Evolutionary conservation across 1,140 invertebrate species (phyloP), one percentile per base, ranked within the genome.

Genomic region (Microplitis mediator): DNA sequence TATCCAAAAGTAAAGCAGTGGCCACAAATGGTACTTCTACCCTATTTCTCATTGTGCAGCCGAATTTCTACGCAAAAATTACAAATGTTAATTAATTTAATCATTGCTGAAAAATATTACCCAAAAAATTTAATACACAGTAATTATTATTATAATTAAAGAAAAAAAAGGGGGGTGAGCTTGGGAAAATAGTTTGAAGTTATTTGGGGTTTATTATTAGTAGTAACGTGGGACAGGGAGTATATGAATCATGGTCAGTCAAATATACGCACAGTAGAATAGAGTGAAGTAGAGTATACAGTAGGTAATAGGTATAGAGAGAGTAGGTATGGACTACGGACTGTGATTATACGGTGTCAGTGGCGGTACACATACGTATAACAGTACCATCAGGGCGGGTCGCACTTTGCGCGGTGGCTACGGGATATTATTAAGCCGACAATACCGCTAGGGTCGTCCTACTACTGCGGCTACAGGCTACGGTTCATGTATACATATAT

Each of bases 301-400:
- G 39, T 45, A 45, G 39, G 39, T 77, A 36, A 74, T 70, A 78
- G 69, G 77, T 74, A 71, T 31, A 72, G 64, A 68, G 76, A 23
- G 23, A 23, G 23, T 23, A 23, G 23, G 23, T 23, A 23, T 2
- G 23, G 23, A 23, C 23, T 23, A 23, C 75, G 79, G 78, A 80
- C 80, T 84, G 81, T 84, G 80, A 84, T 84, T 84, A 84, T 79
- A 84, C 68, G 81, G 83, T 84, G 82, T 83, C 79, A 79, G 77
- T 77, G 77, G 69, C 79, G 77, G 75, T 73, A 74, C 52, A 75
- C 45, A 35, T 52, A 65, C 14, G 45, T 23, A 45, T 31, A 13
- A 14, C 23, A 58, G 36, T 50, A 50, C 45, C 52, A 69, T 58
- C 74, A 73, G 78, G 70, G 73, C 74, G 75, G 76, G 75, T 54